These are phyloP conservation scores for Henricia sp. DNA, from an alignment of 53 echinoderm and acorn worm species.

Conservation along the genomic window DNA sequence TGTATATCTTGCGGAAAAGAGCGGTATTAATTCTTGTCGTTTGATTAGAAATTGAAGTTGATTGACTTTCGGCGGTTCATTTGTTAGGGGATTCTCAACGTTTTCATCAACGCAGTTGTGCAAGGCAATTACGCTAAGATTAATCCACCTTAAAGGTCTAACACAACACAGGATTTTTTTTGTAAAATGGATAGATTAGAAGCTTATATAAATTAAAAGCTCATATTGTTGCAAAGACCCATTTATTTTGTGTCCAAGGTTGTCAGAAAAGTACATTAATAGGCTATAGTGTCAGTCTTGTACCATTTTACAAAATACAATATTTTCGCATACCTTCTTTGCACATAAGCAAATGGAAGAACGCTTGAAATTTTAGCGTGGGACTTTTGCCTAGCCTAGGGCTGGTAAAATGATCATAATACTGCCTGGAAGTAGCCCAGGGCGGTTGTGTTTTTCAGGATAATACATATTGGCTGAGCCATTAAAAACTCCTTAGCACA, in stretches of 20 bases:
- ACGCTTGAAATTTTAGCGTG: no score
- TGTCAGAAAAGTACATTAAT: no score
- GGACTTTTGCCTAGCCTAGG: no score
- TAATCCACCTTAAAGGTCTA: not conserved
- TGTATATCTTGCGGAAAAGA: conserved; percentile 3
- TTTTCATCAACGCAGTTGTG: conserved; percentile 1
- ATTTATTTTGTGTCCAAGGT: no score
- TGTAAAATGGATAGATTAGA: no score
- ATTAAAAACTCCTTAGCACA: conserved; percentile 48
- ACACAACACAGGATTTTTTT: no score
- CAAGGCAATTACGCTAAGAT: not conserved
- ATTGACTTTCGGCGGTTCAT: conserved; percentile 27
- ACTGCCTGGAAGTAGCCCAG: not conserved
- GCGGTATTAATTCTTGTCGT: not conserved
- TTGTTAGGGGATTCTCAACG: conserved; percentile 24
- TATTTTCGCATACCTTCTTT: no score
- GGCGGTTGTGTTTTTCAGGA: conserved; percentile 35
- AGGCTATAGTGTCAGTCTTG: no score
- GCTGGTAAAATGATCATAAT: conserved; percentile 20
- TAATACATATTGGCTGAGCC: conserved; percentile 58
- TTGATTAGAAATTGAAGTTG: conserved; percentile 14
- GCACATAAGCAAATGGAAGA: no score
- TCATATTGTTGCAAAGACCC: no score
- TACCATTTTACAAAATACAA: no score
- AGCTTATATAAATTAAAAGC: no score